Percentiles rank a stretch among this genome's conserved stretches.
Conservation (phyloP, 2,797 vertebrate species). For the Lepus townsendii region DNA sequence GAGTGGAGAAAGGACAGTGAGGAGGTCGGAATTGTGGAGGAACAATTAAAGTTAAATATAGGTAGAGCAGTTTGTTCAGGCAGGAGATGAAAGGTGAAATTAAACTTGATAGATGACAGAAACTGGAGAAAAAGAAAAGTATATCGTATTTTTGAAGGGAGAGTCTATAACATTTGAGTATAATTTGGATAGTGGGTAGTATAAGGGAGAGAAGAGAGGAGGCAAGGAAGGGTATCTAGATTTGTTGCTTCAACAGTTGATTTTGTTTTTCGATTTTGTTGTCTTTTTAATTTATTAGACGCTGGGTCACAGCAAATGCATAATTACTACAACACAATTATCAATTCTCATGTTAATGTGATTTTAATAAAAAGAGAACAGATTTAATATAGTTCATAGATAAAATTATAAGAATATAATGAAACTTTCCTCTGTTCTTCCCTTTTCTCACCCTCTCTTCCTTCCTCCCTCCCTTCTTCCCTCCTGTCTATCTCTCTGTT, state of each 20-base stretch:
- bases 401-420: too few species aligned
- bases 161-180: conserved; percentile 23
- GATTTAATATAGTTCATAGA: too few species aligned
- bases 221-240: neutral
- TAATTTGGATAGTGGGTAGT: neutral
- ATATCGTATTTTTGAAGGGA: neutral
- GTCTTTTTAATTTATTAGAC: too few species aligned
- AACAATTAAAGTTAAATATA: neutral
- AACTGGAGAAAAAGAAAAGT: neutral
- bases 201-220: conserved; percentile 7
- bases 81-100: neutral
- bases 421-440: too few species aligned
- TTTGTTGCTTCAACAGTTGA: neutral
- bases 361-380: too few species aligned
- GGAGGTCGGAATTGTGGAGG: neutral
- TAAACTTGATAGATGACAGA: neutral
- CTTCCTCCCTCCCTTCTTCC: too few species aligned
- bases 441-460: too few species aligned
- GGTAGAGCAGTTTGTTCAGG: neutral
- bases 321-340: too few species aligned
- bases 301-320: too few species aligned
- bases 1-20: neutral
- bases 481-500: neutral
- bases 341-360: too few species aligned
- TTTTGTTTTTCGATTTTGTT: neutral